phyloP scores from a whole-genome alignment of 2,113 vertebrate species.

The Gymnogyps californianus region DNA sequence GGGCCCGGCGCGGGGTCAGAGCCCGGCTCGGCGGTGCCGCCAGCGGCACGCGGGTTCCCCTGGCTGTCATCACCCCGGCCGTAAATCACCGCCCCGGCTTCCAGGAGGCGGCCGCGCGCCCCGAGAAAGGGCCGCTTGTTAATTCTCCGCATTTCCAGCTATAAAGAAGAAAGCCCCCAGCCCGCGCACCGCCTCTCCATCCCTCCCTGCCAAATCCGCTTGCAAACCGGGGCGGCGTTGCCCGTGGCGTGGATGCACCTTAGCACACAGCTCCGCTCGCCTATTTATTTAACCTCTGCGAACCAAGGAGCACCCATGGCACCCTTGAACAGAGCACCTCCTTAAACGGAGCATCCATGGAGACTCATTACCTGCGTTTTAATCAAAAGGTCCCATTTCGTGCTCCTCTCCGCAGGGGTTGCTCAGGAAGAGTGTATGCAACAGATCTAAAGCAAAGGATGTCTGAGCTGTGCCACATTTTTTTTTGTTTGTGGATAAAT shows the following conservation, averaged over 20 bases:
- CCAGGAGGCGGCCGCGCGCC: background rate
- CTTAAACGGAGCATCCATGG: background rate
- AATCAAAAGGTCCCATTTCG: background rate
- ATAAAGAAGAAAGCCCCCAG: constrained; percentile 8
- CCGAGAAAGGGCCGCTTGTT: constrained; percentile 14
- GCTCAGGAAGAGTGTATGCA: accelerated
- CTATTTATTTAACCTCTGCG: background rate
- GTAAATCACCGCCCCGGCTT: constrained; percentile 76
- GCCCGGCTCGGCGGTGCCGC: constrained; percentile 77
- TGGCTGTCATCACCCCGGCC: constrained; percentile 76
- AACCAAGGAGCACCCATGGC: background rate
- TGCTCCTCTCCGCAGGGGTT: too few species aligned
- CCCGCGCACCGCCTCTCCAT: accelerated
- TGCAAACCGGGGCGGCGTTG: accelerated
- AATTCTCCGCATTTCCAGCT: constrained; percentile 14
- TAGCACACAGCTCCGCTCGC: accelerated
- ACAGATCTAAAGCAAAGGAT: background rate
- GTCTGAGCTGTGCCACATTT: accelerated
- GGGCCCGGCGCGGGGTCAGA: constrained; percentile 76
- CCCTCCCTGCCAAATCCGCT: background rate
- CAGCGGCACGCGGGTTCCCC: constrained; percentile 76
- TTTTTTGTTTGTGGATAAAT: background rate
- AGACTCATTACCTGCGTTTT: background rate
- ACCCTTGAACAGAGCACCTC: too few species aligned
- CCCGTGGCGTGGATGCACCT: accelerated